Evolutionary conservation across 2,888 invertebrate species (phyloP).

Genomic region (Frankliniella fusca): DNA sequence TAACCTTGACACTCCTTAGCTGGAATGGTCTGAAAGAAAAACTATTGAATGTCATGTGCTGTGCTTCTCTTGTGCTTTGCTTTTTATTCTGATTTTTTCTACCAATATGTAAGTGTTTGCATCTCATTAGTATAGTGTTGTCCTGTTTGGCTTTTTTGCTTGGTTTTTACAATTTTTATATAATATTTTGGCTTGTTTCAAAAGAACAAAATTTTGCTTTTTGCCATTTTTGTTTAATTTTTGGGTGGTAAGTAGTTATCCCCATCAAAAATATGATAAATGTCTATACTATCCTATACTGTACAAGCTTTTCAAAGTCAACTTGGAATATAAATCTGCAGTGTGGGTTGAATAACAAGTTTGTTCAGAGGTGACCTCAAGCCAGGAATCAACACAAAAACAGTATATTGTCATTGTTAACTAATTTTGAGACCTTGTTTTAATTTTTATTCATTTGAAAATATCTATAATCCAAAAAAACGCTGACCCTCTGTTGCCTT

Average conservation of each 20-base stretch:
- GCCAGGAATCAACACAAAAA: too few relatives aligned
- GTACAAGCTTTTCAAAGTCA: neutral
- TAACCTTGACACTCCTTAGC: too few relatives aligned
- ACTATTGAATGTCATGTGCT: neutral
- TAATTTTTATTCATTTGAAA: too few relatives aligned
- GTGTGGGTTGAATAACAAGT: neutral
- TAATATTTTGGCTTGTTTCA: neutral
- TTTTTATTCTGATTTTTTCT: neutral
- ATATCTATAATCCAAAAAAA: too few relatives aligned
- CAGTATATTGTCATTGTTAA: too few relatives aligned
- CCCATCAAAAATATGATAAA: neutral
- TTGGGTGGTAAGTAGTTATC: neutral
- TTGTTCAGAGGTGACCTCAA: too few relatives aligned
- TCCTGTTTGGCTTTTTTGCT: conserved; percentile 5
- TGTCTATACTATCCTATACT: neutral
- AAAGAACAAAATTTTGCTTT: neutral
- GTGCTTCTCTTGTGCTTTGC: neutral
- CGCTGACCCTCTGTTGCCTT: too few relatives aligned
- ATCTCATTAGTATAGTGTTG: neutral
- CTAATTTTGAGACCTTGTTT: too few relatives aligned
- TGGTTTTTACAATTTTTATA: neutral
- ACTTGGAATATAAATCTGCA: neutral
- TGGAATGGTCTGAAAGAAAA: conserved; percentile 18
- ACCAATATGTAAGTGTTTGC: neutral
- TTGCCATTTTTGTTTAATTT: neutral